A percentile compares a stretch with the other conserved stretches of the same genome.
Evolutionary conservation across 2,888 invertebrate species (phyloP).

Genomic region (Yponomeuta malinellus): DNA sequence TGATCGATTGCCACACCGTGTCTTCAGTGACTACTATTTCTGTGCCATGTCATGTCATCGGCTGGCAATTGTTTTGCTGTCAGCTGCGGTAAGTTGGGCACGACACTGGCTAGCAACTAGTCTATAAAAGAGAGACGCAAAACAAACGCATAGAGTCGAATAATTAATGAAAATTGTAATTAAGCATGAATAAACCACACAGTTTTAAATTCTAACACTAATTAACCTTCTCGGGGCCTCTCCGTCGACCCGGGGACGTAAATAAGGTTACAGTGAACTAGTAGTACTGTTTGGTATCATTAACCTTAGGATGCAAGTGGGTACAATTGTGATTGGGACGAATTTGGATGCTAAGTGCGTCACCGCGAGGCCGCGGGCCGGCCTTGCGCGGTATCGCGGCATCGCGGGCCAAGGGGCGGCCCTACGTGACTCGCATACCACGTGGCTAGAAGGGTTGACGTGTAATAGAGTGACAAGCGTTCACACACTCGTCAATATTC

Average conservation of each 20-base stretch:
- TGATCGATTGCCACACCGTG: conserved; percentile 38
- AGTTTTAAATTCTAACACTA: not conserved
- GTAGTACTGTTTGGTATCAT: not conserved
- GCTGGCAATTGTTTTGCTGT: not conserved
- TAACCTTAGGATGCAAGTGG: not conserved
- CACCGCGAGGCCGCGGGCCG: conserved; percentile 50
- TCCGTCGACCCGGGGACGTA: not conserved
- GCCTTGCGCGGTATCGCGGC: conserved; percentile 42
- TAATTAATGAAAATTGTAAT: not conserved
- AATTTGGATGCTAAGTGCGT: conserved; percentile 61
- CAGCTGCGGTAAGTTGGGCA: not conserved
- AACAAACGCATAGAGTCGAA: not conserved
- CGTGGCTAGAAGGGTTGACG: conserved; percentile 2
- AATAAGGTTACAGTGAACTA: not conserved
- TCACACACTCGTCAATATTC: no score
- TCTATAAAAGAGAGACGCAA: not conserved
- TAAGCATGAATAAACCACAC: not conserved
- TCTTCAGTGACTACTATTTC: conserved; percentile 8
- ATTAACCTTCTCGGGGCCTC: not conserved
- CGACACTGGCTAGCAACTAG: no score
- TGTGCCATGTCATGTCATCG: conserved; percentile 15
- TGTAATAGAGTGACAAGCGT: not conserved
- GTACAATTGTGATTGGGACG: conserved; percentile 37
- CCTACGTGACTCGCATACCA: conserved; percentile 31
- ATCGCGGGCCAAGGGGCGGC: conserved; percentile 58